Conservation (phyloP, 1,140 invertebrate species). For the Heliconius melpomene region DNA sequence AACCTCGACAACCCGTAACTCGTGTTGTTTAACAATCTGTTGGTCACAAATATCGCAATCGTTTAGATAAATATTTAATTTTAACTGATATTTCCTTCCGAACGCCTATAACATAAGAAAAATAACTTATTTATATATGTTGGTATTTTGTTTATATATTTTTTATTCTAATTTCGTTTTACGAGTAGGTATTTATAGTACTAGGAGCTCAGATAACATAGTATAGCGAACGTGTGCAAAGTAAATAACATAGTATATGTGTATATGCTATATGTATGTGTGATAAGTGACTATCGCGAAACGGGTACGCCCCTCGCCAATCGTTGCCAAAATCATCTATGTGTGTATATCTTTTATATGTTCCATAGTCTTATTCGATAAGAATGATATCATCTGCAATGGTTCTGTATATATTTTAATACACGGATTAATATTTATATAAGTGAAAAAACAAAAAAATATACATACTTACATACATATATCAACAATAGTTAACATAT, state of each 20-base stretch:
- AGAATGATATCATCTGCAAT: neutral
- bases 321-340: slow-evolving; percentile 60
- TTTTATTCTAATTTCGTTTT: neutral
- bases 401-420: neutral
- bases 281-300: slow-evolving; percentile 51
- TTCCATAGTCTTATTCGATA: neutral
- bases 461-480: too few species aligned
- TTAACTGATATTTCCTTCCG: slow-evolving; percentile 49
- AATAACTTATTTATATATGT: neutral
- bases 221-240: slow-evolving; percentile 50
- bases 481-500: too few species aligned
- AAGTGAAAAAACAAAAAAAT: too few species aligned
- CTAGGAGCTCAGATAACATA: slow-evolving; percentile 54
- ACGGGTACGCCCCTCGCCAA: slow-evolving; percentile 62
- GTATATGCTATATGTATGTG: slow-evolving; percentile 36
- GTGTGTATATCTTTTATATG: neutral
- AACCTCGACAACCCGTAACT: slow-evolving; percentile 60
- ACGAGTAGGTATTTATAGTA: slow-evolving; percentile 40
- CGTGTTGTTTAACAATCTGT: slow-evolving; percentile 69
- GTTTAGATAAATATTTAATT: slow-evolving; percentile 61
- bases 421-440: neutral
- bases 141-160: neutral
- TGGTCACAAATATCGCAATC: slow-evolving; percentile 71
- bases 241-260: slow-evolving; percentile 18
- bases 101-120: slow-evolving; percentile 15